Percentiles rank a stretch among this genome's conserved stretches.
These are phyloP conservation scores for Chiloscyllium plagiosum DNA, from an alignment of 2,113 vertebrate species.

Conservation along the genomic window DNA sequence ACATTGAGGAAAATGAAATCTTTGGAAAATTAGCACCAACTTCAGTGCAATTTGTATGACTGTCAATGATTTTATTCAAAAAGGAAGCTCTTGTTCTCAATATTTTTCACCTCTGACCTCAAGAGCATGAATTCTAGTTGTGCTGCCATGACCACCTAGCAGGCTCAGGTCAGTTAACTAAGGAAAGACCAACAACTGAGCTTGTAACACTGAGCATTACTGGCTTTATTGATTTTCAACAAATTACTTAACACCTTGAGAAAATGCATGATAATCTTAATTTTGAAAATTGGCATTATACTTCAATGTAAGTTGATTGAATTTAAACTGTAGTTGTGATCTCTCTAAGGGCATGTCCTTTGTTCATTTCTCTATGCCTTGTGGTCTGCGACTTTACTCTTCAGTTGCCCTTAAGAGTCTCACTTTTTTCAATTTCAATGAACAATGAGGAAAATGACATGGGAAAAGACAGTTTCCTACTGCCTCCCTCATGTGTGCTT, in stretches of 20 bases:
- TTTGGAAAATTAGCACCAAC: not conserved
- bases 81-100: not conserved
- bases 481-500: not conserved
- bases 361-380: not conserved
- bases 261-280: not conserved
- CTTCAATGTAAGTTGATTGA: not conserved
- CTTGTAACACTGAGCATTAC: not conserved
- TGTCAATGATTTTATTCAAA: not conserved
- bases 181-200: not conserved
- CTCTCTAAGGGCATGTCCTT: not conserved
- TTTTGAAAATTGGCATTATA: not conserved
- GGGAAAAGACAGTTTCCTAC: not conserved
- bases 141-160: not conserved
- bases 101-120: not conserved
- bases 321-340: not conserved
- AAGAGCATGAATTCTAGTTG: not conserved
- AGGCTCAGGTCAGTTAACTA: not conserved
- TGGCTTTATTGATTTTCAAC: not conserved
- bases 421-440: not conserved
- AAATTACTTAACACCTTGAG: not conserved
- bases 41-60: not conserved
- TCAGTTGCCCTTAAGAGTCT: not conserved
- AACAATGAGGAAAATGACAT: not conserved
- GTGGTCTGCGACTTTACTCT: not conserved
- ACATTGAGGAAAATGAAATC: not conserved